phyloP scores from a whole-genome alignment of 1,140 invertebrate species.

The Conus ventricosus region DNA sequence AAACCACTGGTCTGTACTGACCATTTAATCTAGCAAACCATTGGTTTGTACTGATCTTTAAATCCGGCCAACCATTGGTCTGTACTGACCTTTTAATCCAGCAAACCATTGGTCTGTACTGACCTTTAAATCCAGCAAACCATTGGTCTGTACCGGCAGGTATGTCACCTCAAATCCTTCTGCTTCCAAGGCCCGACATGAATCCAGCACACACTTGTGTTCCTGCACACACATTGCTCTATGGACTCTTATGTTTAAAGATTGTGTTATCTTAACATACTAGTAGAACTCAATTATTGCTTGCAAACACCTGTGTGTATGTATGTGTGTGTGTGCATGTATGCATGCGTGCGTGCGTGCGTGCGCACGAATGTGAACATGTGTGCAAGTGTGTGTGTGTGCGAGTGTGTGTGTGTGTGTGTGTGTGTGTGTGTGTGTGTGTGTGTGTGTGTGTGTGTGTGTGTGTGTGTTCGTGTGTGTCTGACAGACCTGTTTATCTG shows the following conservation, averaged over 20 bases:
- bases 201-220: conserved; percentile 99
- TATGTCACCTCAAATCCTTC: conserved; percentile 98
- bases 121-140: conserved; percentile 87
- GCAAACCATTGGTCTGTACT: background rate
- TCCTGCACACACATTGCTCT: conserved; percentile 80
- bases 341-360: background rate
- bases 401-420: background rate
- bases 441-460: no score
- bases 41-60: conserved; percentile 88
- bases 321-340: no score
- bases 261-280: no score
- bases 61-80: conserved; percentile 85
- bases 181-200: conserved; percentile 93
- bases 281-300: no score
- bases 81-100: no score
- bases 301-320: no score
- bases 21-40: conserved; percentile 89
- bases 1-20: conserved; percentile 93
- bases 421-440: no score
- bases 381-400: background rate
- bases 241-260: no score
- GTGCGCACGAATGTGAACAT: background rate
- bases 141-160: conserved; percentile 92
- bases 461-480: no score
- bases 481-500: no score